Percentiles rank a stretch among this genome's conserved stretches.
phyloP scores from a whole-genome alignment of 1,140 invertebrate species.

The Tribolium madens region DNA sequence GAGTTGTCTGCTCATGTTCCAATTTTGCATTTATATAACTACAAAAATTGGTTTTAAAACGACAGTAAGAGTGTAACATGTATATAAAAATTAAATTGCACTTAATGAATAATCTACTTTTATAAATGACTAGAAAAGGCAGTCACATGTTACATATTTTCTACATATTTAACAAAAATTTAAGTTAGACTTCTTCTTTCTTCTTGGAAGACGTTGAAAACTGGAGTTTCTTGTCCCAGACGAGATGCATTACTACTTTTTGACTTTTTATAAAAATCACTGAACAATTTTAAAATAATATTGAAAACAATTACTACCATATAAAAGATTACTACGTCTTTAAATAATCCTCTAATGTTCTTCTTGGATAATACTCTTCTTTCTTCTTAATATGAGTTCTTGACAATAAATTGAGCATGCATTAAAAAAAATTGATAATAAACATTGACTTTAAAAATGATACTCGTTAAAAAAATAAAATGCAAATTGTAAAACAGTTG shows the following conservation, averaged over 20 bases:
- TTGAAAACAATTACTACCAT: too few relatives aligned
- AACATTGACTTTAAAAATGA: too few relatives aligned
- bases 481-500: neutral
- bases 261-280: neutral
- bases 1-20: neutral
- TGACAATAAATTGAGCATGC: too few relatives aligned
- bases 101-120: neutral
- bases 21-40: constrained; percentile 32
- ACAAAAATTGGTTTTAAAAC: neutral
- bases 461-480: neutral
- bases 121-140: neutral
- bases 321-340: too few relatives aligned
- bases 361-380: too few relatives aligned
- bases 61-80: neutral
- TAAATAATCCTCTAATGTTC: too few relatives aligned
- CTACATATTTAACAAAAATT: neutral
- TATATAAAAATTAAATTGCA: neutral
- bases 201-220: neutral
- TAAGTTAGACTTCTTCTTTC: neutral
- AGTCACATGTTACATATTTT: too few relatives aligned
- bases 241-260: neutral
- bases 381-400: too few relatives aligned
- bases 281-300: neutral
- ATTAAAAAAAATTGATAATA: too few relatives aligned
- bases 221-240: neutral